Percentiles rank a stretch among this genome's conserved stretches.
phyloP scores from a whole-genome alignment of 2,888 invertebrate species.

The Octonoba sinensis region DNA sequence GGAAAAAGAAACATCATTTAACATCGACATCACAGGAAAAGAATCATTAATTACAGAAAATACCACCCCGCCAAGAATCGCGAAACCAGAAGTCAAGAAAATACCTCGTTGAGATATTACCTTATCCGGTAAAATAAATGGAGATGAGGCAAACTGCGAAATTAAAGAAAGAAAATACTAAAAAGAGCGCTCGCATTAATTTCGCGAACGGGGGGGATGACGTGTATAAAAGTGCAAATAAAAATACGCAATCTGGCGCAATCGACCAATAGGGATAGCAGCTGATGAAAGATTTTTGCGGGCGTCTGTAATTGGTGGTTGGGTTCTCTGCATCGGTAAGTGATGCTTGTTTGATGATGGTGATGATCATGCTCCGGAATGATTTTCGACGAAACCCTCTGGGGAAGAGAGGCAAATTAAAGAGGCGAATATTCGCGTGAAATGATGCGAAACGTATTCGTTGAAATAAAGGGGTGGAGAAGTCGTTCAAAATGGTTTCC shows the following conservation, averaged over 20 bases:
- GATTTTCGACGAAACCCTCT: neutral
- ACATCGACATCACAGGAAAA: constrained; percentile 19
- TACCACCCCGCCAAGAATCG: constrained; percentile 12
- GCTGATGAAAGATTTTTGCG: constrained; percentile 23
- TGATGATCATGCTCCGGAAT: constrained; percentile 16
- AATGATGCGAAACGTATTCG: too few species aligned
- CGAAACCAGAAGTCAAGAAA: constrained; percentile 48
- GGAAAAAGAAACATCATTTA: constrained; percentile 51
- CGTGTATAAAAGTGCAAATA: constrained; percentile 37
- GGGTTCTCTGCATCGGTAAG: constrained; percentile 32
- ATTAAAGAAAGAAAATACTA: constrained; percentile 14
- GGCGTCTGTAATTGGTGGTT: constrained; percentile 49
- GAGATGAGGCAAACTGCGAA: neutral
- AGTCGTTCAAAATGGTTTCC: too few species aligned
- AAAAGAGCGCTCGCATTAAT: constrained; percentile 26
- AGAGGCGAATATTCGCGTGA: neutral
- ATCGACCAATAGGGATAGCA: constrained; percentile 9
- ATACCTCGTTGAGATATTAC: constrained; percentile 56
- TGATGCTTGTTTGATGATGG: constrained; percentile 38
- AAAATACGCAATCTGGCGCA: constrained; percentile 45
- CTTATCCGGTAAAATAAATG: constrained; percentile 45
- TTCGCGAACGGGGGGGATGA: constrained; percentile 12
- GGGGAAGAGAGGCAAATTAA: constrained; percentile 44
- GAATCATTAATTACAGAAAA: constrained; percentile 52
- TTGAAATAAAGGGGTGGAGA: too few species aligned